Conservation (phyloP, 2,888 invertebrate species). For the Archips xylosteana region DNA sequence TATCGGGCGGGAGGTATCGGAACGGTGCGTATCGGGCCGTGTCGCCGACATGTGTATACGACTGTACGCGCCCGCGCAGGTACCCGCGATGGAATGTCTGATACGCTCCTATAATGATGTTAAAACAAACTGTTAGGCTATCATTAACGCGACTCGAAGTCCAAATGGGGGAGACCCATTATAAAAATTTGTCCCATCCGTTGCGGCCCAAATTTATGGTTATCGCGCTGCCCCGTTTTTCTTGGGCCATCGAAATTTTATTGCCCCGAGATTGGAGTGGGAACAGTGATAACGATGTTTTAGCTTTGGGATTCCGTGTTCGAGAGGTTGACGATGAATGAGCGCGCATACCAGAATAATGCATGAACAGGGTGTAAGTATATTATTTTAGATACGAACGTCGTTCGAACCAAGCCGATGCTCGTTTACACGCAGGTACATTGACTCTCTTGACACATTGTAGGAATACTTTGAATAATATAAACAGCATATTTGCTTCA, state of each 20-base stretch:
- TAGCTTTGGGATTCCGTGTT: slow-evolving; percentile 70
- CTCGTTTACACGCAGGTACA: background rate
- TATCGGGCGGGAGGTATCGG: slow-evolving; percentile 39
- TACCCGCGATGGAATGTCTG: slow-evolving; percentile 81
- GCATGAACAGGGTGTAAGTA: slow-evolving; percentile 5
- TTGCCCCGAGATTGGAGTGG: slow-evolving; percentile 82
- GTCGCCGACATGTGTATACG: slow-evolving; percentile 65
- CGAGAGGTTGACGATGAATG: slow-evolving; percentile 67
- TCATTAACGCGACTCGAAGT: slow-evolving; percentile 81
- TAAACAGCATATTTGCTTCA: slow-evolving; percentile 30
- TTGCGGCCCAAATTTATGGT: slow-evolving; percentile 83
- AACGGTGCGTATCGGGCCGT: slow-evolving; percentile 43
- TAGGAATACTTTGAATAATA: slow-evolving; percentile 32
- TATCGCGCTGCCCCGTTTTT: slow-evolving; percentile 81
- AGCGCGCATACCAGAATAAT: slow-evolving; percentile 46
- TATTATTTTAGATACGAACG: slow-evolving; percentile 28
- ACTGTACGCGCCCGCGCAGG: slow-evolving; percentile 64
- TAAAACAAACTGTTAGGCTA: slow-evolving; percentile 85
- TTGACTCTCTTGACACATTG: slow-evolving; percentile 29
- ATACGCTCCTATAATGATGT: slow-evolving; percentile 85
- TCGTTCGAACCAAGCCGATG: background rate
- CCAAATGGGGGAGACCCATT: slow-evolving; percentile 83
- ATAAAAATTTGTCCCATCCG: slow-evolving; percentile 86
- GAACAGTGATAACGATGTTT: slow-evolving; percentile 83
- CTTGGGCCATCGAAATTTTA: slow-evolving; percentile 80